Conservation (phyloP, 1,140 invertebrate species). For the Zaprionus africanus region DNA sequence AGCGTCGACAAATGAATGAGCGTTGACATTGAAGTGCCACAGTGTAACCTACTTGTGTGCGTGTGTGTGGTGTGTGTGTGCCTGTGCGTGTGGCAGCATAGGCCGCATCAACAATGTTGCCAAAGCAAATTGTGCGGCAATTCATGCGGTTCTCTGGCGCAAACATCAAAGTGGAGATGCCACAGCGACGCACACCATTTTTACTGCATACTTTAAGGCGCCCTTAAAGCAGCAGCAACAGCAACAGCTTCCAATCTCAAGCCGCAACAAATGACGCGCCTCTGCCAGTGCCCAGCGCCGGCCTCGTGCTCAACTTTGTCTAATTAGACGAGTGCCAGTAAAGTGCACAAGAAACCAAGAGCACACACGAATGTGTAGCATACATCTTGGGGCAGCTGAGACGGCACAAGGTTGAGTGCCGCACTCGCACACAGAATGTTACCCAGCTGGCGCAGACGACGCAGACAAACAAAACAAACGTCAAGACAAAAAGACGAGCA, state of each 20-base stretch:
- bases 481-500: constrained; percentile 55
- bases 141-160: constrained; percentile 55
- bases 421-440: constrained; percentile 38
- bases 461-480: constrained; percentile 48
- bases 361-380: constrained; percentile 25
- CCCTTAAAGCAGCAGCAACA: constrained; percentile 56
- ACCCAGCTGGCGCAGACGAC: constrained; percentile 52
- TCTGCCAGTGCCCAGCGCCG: constrained; percentile 23
- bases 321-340: constrained; percentile 79
- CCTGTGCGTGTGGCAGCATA: constrained; percentile 33
- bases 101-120: constrained; percentile 72
- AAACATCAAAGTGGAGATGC: constrained; percentile 69
- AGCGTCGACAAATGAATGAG: constrained; percentile 71
- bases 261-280: constrained; percentile 47
- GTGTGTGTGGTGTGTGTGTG: constrained; percentile 21
- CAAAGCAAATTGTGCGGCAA: constrained; percentile 75
- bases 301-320: constrained; percentile 70
- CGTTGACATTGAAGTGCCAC: constrained; percentile 71
- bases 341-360: constrained; percentile 56
- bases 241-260: not conserved
- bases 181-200: not conserved
- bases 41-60: constrained; percentile 31
- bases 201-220: constrained; percentile 59
- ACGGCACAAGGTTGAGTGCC: constrained; percentile 55
- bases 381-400: constrained; percentile 26